phyloP scores from a whole-genome alignment of 2,888 invertebrate species.

The Linyphia triangularis region DNA sequence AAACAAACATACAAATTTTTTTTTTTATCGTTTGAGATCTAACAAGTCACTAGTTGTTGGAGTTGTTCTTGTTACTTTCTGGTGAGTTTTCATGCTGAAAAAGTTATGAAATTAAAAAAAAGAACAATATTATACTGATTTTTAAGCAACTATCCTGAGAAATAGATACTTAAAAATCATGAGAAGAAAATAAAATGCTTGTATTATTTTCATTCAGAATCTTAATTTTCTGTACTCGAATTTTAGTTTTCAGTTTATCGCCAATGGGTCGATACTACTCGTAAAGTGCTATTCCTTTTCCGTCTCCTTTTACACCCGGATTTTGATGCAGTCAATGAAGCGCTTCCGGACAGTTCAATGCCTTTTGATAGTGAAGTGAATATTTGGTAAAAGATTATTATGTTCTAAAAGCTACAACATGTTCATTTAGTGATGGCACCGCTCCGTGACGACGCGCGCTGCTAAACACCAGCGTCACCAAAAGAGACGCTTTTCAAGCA shows the following conservation, averaged over 20 bases:
- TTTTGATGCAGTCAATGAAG: background rate
- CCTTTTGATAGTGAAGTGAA: slow-evolving; percentile 6
- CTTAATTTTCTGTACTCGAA: background rate
- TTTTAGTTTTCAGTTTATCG: background rate
- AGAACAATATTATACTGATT: too few species aligned
- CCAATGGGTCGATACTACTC: background rate
- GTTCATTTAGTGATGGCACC: slow-evolving; percentile 21
- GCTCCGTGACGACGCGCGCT: slow-evolving; percentile 42
- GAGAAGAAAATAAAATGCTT: too few species aligned
- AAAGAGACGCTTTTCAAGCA: background rate
- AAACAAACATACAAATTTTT: too few species aligned
- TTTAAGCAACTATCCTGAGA: too few species aligned
- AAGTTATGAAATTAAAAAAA: too few species aligned
- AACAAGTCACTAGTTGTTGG: too few species aligned
- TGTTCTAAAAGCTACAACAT: slow-evolving; percentile 34
- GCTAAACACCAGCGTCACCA: background rate
- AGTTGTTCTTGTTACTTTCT: too few species aligned
- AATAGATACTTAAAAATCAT: too few species aligned
- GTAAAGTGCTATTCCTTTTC: background rate
- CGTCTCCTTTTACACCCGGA: background rate
- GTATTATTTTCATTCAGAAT: background rate
- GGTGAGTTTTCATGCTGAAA: too few species aligned
- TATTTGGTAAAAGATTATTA: slow-evolving; percentile 50
- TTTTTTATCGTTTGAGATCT: too few species aligned
- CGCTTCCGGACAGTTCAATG: background rate